These are phyloP conservation scores for Pegoplata infirma DNA, from an alignment of 2,888 invertebrate species.

Conservation along the genomic window DNA sequence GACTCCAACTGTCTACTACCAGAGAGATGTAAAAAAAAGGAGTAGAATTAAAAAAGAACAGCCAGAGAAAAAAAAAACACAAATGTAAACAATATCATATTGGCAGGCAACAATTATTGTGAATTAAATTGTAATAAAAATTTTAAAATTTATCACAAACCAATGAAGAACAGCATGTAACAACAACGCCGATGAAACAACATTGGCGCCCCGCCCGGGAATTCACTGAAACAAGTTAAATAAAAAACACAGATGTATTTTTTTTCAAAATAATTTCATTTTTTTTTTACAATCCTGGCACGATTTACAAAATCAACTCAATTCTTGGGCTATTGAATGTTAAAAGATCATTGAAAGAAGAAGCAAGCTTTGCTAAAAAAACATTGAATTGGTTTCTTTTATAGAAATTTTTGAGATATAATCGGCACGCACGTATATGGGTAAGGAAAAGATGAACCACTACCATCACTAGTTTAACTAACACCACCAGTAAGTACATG, in stretches of 20 bases:
- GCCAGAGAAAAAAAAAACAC: background rate
- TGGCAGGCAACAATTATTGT: slow-evolving; percentile 71
- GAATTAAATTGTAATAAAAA: slow-evolving; percentile 74
- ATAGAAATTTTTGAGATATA: slow-evolving; percentile 58
- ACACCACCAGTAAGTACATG: slow-evolving; percentile 29
- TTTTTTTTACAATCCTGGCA: slow-evolving; percentile 59
- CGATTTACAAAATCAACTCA: slow-evolving; percentile 57
- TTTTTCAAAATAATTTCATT: slow-evolving; percentile 30
- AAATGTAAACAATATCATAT: slow-evolving; percentile 56
- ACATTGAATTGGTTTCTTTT: slow-evolving; percentile 55
- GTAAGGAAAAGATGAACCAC: slow-evolving; percentile 35
- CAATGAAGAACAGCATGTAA: slow-evolving; percentile 60
- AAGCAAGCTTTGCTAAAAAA: slow-evolving; percentile 34
- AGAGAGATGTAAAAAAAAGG: too few species aligned
- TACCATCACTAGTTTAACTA: slow-evolving; percentile 28
- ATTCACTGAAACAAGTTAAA: slow-evolving; percentile 57
- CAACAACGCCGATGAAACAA: slow-evolving; percentile 56
- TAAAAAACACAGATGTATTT: slow-evolving; percentile 48
- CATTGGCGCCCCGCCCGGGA: slow-evolving; percentile 63
- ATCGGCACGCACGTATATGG: slow-evolving; percentile 65
- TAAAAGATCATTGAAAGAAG: slow-evolving; percentile 49
- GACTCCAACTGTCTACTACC: background rate
- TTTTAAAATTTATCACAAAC: slow-evolving; percentile 68
- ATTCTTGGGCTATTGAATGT: slow-evolving; percentile 46
- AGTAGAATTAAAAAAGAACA: background rate